These are phyloP conservation scores for Hybos culiciformis DNA, from an alignment of 2,888 invertebrate genomes.

Conservation along the genomic window DNA sequence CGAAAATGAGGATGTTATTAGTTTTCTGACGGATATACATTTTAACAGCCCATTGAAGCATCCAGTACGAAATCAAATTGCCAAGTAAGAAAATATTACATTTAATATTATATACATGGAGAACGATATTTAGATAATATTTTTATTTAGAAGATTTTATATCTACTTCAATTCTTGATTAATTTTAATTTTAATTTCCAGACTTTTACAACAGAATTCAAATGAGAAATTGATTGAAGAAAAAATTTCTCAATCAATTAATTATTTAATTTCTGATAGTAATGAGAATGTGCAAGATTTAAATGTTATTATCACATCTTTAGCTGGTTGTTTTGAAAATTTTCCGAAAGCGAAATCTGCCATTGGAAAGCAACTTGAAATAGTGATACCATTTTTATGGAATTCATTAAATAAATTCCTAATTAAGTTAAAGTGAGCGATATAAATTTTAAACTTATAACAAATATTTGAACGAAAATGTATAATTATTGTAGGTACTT, in stretches of 20 bases:
- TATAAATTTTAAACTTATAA: background rate
- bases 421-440: slow-evolving; percentile 20
- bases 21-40: slow-evolving; percentile 29
- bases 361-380: slow-evolving; percentile 18
- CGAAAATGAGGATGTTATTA: slow-evolving; percentile 14
- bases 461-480: background rate
- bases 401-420: slow-evolving; percentile 23
- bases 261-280: too few relatives aligned
- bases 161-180: slow-evolving; percentile 8
- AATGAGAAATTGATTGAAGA: too few relatives aligned
- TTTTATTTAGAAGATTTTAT: background rate
- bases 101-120: too few relatives aligned
- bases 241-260: background rate
- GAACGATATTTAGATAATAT: too few relatives aligned
- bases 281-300: background rate
- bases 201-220: background rate
- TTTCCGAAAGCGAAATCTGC: slow-evolving; percentile 27
- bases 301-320: slow-evolving; percentile 23
- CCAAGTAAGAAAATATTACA: slow-evolving; percentile 32
- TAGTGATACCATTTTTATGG: slow-evolving; percentile 23
- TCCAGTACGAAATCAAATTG: slow-evolving; percentile 31
- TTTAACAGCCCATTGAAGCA: slow-evolving; percentile 31
- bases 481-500: background rate
- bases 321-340: slow-evolving; percentile 29
- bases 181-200: background rate